Evolutionary conservation across 2,797 vertebrate species (phyloP).

Genomic region (Pipistrellus pipistrellus): DNA sequence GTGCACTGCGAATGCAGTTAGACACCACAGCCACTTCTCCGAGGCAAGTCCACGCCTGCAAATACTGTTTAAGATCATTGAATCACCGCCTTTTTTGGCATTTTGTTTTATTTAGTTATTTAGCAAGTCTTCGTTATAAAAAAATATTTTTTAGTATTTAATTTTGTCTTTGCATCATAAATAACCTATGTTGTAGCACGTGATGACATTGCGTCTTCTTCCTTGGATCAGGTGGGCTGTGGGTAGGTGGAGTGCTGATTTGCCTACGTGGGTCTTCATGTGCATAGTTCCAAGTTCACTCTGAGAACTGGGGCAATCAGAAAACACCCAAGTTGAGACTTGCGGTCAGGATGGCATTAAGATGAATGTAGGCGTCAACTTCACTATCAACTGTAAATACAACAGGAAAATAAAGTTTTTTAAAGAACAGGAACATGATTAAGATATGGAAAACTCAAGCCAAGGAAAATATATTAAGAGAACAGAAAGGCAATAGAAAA

Average conservation of each 20-base stretch:
- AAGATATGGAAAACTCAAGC: background rate
- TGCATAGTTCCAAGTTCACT: background rate
- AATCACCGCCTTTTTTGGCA: background rate
- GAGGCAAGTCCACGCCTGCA: background rate
- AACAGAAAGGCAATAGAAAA: background rate
- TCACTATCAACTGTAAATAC: background rate
- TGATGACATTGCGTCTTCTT: background rate
- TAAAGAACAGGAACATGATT: background rate
- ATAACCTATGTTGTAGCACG: background rate
- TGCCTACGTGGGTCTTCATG: background rate
- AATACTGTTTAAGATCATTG: constrained; percentile 6
- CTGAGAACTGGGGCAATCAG: background rate
- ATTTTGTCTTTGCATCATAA: background rate
- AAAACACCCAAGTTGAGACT: background rate
- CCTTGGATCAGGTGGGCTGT: background rate
- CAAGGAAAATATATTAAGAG: background rate
- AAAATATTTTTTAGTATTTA: background rate
- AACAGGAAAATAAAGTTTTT: background rate
- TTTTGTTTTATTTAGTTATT: background rate
- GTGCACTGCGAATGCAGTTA: background rate
- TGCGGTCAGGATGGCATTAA: background rate
- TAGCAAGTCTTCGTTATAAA: background rate
- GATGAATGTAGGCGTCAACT: background rate
- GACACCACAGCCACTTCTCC: background rate
- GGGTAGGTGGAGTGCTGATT: background rate